Base-by-base conservation (phyloP, 2,113 vertebrate species). In the Pteronura brasiliensis region DNA sequence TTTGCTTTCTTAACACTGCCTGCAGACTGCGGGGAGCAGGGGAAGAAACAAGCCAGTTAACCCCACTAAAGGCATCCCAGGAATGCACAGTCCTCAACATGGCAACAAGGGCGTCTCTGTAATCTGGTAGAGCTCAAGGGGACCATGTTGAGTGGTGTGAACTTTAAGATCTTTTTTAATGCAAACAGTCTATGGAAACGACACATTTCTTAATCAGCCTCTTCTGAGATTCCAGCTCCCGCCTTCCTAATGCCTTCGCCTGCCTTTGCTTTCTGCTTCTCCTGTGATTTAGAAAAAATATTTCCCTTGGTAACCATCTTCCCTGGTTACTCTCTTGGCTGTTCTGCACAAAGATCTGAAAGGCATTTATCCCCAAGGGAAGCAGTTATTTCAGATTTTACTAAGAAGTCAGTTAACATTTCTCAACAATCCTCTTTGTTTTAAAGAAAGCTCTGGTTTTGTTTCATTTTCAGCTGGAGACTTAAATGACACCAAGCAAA, bases 401-500 rank as follows among this genome's bases (percentile, higher is more conserved):
- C 97, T 98, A 98, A 98, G 98, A 98, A 98, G 98, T 96, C 98
- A 83, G 95, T 97, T 98, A 98, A 97, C 95, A 98, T 98, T 98
- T 98, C 98, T 98, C 98, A 99, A 98, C 98, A 98, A 97, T 97
- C 98, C 98, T 91, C 98, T 98, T 98, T 98, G 98, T 97, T 98
- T 98, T 97, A 99, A 98, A 98, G 98, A 98, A 97, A 98, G 98
- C 97, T 98, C 98, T 98, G 98, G 93, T 98, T 98, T 98, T 97
- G 95, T 99, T 98, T 98, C 98, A 98, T 98, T 99, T 98, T 98
- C 98, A 98, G 95, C 98, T 93, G 99, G 98, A 99, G 98, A 98
- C 99, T 98, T 98, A 98, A 99, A 98, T 98, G 98, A 97, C 97
- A 98, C 93, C 98, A 98, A 98, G 97, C 98, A 99, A 98, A 99